phyloP scores from a whole-genome alignment of 2,888 invertebrate genomes.

The Ochlodes sylvanus region DNA sequence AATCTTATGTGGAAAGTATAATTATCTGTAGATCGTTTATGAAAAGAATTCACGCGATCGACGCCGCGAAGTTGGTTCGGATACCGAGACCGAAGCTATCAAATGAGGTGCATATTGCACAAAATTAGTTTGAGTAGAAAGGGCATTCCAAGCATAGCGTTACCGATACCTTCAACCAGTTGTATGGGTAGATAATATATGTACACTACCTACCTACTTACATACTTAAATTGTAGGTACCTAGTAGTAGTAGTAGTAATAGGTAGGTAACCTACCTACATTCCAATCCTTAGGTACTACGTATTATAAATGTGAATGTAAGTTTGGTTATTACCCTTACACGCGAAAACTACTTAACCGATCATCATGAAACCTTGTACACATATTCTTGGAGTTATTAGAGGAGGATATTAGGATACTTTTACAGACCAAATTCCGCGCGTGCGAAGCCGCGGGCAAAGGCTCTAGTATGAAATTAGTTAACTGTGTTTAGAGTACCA shows the following conservation, averaged over 20 bases:
- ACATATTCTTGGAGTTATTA: too few species aligned
- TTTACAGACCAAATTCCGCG: too few species aligned
- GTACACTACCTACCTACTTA: background rate
- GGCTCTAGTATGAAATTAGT: constrained; percentile 8
- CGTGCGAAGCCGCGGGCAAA: too few species aligned
- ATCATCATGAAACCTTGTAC: too few species aligned
- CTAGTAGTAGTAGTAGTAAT: too few species aligned
- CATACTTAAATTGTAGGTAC: constrained; percentile 8
- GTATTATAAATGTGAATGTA: too few species aligned
- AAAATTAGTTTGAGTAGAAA: constrained; percentile 29
- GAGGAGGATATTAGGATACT: too few species aligned
- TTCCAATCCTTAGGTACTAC: too few species aligned
- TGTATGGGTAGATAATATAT: constrained; percentile 4
- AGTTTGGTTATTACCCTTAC: too few species aligned
- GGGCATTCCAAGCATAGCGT: constrained; percentile 26
- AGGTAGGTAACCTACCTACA: too few species aligned
- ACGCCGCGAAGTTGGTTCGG: constrained; percentile 5
- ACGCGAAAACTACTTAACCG: too few species aligned
- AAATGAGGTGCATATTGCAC: constrained; percentile 35
- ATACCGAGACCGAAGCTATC: constrained; percentile 25
- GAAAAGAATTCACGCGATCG: constrained; percentile 21
- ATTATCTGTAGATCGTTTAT: background rate
- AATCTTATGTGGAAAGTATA: too few species aligned
- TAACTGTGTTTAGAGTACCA: background rate
- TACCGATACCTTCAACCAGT: constrained; percentile 21